Conservation (phyloP, 2,113 vertebrate genomes). For the Apeltes quadracus region DNA sequence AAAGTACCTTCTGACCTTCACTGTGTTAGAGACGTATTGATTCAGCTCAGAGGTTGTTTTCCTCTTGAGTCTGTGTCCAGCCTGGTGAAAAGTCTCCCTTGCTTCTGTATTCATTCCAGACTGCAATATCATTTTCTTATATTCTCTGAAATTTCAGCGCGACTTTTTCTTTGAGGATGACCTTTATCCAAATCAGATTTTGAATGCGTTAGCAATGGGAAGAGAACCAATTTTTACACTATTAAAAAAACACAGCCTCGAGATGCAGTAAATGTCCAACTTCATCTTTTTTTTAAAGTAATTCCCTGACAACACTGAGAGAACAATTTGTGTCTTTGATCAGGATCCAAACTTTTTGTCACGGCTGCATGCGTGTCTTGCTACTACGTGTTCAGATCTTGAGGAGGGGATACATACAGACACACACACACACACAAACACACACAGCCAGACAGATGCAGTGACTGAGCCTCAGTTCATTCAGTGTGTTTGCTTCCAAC, state of each 20-base stretch:
- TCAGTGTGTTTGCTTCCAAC: constrained; percentile 47
- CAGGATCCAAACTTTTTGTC: neutral
- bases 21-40: neutral
- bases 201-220: neutral
- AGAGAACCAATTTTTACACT: neutral
- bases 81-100: neutral
- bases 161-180: neutral
- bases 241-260: neutral
- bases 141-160: neutral
- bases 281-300: neutral
- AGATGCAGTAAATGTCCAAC: neutral
- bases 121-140: neutral
- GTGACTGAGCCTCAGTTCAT: constrained; percentile 11
- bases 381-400: constrained; percentile 14
- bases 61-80: neutral
- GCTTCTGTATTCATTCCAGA: neutral
- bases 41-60: neutral
- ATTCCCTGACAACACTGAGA: neutral
- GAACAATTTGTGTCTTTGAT: neutral
- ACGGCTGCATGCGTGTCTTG: neutral
- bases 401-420: neutral
- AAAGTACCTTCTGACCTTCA: neutral
- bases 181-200: neutral
- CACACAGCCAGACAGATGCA: neutral
- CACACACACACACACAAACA: neutral